These are phyloP conservation scores for Eupleurogrammus muticus DNA, from an alignment of 2,797 vertebrate genomes.

Conservation along the genomic window DNA sequence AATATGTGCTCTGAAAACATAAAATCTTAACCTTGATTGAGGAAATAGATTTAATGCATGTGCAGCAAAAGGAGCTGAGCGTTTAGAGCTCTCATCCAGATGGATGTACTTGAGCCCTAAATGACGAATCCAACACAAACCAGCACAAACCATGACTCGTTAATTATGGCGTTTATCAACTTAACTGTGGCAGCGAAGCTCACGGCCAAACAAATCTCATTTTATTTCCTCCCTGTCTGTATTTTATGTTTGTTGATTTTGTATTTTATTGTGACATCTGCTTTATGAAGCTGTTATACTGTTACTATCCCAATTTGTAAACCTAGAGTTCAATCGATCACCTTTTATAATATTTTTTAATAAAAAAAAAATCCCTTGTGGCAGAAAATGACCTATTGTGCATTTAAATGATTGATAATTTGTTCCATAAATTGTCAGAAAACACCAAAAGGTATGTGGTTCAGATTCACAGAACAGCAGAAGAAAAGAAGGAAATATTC, in stretches of 20 bases:
- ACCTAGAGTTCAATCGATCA: too few relatives aligned
- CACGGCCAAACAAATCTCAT: not conserved
- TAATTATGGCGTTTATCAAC: not conserved
- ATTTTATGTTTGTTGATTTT: not conserved
- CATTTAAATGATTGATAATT: not conserved
- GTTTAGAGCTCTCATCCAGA: conserved; percentile 36
- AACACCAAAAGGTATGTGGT: not conserved
- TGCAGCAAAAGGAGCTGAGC: conserved; percentile 2
- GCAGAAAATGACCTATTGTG: too few relatives aligned
- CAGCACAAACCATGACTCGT: conserved; percentile 21
- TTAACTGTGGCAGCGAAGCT: not conserved
- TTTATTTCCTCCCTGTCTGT: not conserved
- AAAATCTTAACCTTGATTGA: conserved; percentile 1
- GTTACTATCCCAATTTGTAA: too few relatives aligned
- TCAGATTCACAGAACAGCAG: not conserved
- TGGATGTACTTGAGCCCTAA: conserved; percentile 27
- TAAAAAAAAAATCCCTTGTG: too few relatives aligned
- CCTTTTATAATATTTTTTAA: too few relatives aligned
- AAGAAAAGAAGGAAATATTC: not conserved
- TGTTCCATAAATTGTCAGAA: not conserved
- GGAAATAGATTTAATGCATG: conserved; percentile 18
- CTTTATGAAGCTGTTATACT: too few relatives aligned
- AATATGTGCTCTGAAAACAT: not conserved
- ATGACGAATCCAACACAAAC: conserved; percentile 29
- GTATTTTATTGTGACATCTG: not conserved